Evolutionary conservation across 2,797 vertebrate species (phyloP), one percentile per base, ranked within the genome.

Genomic region (Nannoperca australis): DNA sequence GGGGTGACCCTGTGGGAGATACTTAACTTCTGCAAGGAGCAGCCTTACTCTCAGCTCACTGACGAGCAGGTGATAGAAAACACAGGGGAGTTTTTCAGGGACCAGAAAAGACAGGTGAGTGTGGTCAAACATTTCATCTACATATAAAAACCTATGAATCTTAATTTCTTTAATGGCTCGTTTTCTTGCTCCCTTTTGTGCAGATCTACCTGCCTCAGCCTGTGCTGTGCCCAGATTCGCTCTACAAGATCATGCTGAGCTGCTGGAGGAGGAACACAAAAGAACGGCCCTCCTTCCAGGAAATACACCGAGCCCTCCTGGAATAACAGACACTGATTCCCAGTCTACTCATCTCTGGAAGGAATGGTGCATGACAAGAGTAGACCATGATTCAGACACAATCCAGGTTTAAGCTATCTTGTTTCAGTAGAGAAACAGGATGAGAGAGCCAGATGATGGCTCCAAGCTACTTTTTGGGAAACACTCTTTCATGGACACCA

Each of bases 11-110:
- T 99, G 75, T 99, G 98, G 98, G 98, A 99, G 92, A 97, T 96
- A 14, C 94, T 99, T 73, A 99, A 97, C 1, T 98, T 99, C 85
- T 99, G 98, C 92, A 96, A 96, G 81, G 98, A 99, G 90, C 98
- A 99, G 78, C 98, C 98, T 0, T 99, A 99, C 89, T 98, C 96
- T 17, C 97, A 98, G 92, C 95, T 99, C 75, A 98, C 97, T 0
- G 98, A 99, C 0, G 98, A 99, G 87, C 98, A 99, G 93, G 98
- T 99, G 90, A 99, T 99, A 10, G 98, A 99, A 85, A 99, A 99
- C 92, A 99, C 98, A 0, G 98, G 98, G 40, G 98, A 99, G 93
- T 99, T 99, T 91, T 99, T 99, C 95, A 95, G 98, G 89, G 97
- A 99, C 93, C 97, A 99, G 88, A 97, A 97, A 88, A 95, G 96